These are phyloP conservation scores for Borostomias antarcticus DNA, from an alignment of 2,797 vertebrate species.

Conservation along the genomic window DNA sequence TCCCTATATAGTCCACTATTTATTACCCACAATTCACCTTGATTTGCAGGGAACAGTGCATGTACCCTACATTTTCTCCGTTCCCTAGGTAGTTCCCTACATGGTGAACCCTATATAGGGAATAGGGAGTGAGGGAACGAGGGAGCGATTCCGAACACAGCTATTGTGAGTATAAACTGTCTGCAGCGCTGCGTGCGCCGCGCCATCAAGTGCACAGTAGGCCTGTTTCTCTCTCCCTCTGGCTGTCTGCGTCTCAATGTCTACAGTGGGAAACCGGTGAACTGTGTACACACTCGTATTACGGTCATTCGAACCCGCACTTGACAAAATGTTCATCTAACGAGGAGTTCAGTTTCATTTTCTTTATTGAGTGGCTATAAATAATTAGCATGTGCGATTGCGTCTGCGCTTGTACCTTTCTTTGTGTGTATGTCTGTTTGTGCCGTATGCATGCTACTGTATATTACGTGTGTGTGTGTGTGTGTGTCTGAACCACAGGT, in stretches of 20 bases:
- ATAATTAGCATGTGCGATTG: slow-evolving; percentile 48
- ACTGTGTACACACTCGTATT: slow-evolving; percentile 12
- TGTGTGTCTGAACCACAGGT: neutral
- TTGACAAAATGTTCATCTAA: slow-evolving; percentile 21
- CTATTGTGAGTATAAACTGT: too few relatives aligned
- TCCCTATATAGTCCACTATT: too few relatives aligned
- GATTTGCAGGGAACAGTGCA: too few relatives aligned
- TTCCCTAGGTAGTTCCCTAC: too few relatives aligned
- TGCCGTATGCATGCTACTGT: neutral
- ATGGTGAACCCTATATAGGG: too few relatives aligned
- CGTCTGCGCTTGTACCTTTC: neutral
- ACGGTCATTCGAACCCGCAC: slow-evolving; percentile 33
- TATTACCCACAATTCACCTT: too few relatives aligned
- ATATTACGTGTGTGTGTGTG: too few relatives aligned
- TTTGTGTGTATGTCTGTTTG: neutral
- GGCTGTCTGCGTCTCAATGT: slow-evolving; percentile 2
- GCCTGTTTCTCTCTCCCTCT: slow-evolving; percentile 17
- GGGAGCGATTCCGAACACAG: too few relatives aligned
- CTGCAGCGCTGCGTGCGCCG: too few relatives aligned
- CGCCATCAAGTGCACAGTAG: neutral
- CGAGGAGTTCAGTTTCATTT: slow-evolving; percentile 43
- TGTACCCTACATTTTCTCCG: too few relatives aligned
- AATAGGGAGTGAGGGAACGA: too few relatives aligned
- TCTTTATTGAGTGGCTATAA: slow-evolving; percentile 21
- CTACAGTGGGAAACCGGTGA: neutral